A percentile compares a stretch with the other conserved stretches of the same genome.
phyloP scores from a whole-genome alignment of 30 jellyfish, hydroid and myxozoan genomes.

The Hydractinia echinata region DNA sequence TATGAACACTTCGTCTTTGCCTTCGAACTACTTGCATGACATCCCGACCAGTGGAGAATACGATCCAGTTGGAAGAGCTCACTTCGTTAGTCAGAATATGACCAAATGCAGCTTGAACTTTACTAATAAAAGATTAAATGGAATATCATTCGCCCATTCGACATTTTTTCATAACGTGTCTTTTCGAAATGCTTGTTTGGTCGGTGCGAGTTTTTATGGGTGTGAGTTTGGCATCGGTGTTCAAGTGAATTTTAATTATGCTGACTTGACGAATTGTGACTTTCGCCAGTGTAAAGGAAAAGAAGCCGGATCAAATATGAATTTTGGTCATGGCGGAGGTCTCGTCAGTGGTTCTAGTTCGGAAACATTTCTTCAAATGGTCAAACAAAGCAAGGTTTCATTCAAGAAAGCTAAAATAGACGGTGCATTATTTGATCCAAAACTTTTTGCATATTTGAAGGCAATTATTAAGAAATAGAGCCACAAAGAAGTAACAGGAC shows the following conservation, averaged over 20 bases:
- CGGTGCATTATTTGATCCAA: constrained; percentile 77
- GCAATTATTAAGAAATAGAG: not conserved
- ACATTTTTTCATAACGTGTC: constrained; percentile 64
- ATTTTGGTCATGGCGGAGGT: constrained; percentile 81
- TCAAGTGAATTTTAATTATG: constrained; percentile 55
- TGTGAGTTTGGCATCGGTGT: constrained; percentile 74
- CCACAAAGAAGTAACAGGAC: too few relatives aligned
- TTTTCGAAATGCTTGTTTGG: constrained; percentile 54
- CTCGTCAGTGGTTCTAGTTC: constrained; percentile 86
- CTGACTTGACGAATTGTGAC: constrained; percentile 73
- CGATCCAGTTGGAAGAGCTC: constrained; percentile 21
- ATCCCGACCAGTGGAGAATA: not conserved
- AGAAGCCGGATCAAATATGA: constrained; percentile 81
- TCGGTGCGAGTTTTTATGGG: constrained; percentile 69
- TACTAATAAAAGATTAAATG: constrained; percentile 51
- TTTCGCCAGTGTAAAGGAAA: constrained; percentile 81
- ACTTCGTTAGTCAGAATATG: constrained; percentile 65
- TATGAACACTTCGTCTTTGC: constrained; percentile 26
- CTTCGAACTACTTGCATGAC: not conserved
- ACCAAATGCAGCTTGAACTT: constrained; percentile 56
- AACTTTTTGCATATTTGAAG: constrained; percentile 29
- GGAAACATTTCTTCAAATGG: constrained; percentile 50
- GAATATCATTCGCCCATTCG: constrained; percentile 70
- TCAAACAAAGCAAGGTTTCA: constrained; percentile 45
- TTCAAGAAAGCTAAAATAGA: constrained; percentile 74